These are phyloP conservation scores for Pterostichus madidus DNA, from an alignment of 2,888 invertebrate species.

Conservation along the genomic window DNA sequence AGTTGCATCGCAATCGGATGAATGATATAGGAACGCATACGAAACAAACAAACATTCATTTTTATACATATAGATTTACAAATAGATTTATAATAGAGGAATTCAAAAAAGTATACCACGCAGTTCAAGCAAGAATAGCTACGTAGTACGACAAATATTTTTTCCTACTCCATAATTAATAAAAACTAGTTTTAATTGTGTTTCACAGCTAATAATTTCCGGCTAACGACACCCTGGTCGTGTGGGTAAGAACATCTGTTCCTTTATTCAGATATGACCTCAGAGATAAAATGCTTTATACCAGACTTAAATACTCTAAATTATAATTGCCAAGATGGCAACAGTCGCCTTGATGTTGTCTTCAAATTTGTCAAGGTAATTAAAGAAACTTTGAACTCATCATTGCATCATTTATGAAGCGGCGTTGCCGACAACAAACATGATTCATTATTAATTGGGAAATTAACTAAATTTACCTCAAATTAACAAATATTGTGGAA, in stretches of 20 bases:
- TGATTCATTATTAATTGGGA: constrained; percentile 18
- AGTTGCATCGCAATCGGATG: too few species aligned
- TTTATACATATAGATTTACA: too few species aligned
- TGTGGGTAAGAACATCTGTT: constrained; percentile 12
- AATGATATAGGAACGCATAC: too few species aligned
- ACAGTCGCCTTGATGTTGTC: constrained; percentile 5
- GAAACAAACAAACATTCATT: too few species aligned
- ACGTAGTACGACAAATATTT: too few species aligned
- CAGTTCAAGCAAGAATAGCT: too few species aligned
- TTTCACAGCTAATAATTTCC: not conserved
- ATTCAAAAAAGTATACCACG: too few species aligned
- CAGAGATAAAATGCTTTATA: constrained; percentile 2
- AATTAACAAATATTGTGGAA: constrained; percentile 26
- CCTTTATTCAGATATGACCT: constrained; percentile 22
- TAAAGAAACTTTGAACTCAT: constrained; percentile 37
- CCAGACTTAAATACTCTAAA: not conserved
- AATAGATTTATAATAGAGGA: too few species aligned
- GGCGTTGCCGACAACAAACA: not conserved
- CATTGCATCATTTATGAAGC: constrained; percentile 34
- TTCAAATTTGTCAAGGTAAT: constrained; percentile 28
- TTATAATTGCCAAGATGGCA: not conserved
- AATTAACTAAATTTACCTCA: constrained; percentile 28
- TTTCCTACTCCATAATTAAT: too few species aligned
- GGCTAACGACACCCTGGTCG: not conserved
- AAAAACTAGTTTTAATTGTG: too few species aligned